Evolutionary conservation across 2,888 invertebrate genomes (phyloP).

Genomic region (Patella depressa): DNA sequence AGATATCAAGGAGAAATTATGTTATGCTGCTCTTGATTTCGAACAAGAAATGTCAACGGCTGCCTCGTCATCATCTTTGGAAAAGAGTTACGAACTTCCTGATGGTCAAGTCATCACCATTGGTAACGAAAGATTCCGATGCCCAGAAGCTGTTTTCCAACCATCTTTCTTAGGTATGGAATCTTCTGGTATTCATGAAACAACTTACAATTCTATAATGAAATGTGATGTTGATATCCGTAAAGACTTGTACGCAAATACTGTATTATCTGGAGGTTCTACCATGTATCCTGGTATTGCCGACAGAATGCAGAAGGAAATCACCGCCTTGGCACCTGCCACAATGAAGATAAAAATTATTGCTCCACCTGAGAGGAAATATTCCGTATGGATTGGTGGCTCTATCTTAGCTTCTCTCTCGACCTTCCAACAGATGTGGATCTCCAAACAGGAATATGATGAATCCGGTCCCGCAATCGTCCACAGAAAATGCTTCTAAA

Average conservation of each 20-base stretch:
- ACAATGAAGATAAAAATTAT: constrained; percentile 59
- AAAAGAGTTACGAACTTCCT: constrained; percentile 82
- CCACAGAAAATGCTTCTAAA: constrained; percentile 95
- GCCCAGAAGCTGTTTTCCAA: constrained; percentile 59
- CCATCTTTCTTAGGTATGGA: constrained; percentile 68
- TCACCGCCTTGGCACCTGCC: constrained; percentile 50
- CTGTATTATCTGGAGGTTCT: constrained; percentile 60
- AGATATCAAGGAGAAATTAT: constrained; percentile 95
- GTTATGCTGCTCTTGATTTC: constrained; percentile 87
- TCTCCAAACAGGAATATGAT: constrained; percentile 80
- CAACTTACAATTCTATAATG: constrained; percentile 56
- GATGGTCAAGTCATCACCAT: constrained; percentile 69
- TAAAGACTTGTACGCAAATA: constrained; percentile 58
- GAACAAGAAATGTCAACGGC: constrained; percentile 96
- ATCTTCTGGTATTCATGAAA: constrained; percentile 60
- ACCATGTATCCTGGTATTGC: constrained; percentile 66
- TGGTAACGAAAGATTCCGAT: constrained; percentile 65
- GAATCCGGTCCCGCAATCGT: constrained; percentile 96
- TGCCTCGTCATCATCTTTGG: constrained; percentile 88
- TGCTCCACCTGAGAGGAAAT: constrained; percentile 53
- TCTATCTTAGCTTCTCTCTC: constrained; percentile 73
- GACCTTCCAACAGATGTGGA: constrained; percentile 76
- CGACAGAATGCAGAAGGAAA: constrained; percentile 57
- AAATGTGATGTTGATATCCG: constrained; percentile 57
- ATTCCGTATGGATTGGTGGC: constrained; percentile 74